Percentiles rank a stretch among this genome's conserved stretches.
These are phyloP conservation scores for Deroplatys truncata DNA, from an alignment of 2,888 invertebrate species.

Conservation along the genomic window DNA sequence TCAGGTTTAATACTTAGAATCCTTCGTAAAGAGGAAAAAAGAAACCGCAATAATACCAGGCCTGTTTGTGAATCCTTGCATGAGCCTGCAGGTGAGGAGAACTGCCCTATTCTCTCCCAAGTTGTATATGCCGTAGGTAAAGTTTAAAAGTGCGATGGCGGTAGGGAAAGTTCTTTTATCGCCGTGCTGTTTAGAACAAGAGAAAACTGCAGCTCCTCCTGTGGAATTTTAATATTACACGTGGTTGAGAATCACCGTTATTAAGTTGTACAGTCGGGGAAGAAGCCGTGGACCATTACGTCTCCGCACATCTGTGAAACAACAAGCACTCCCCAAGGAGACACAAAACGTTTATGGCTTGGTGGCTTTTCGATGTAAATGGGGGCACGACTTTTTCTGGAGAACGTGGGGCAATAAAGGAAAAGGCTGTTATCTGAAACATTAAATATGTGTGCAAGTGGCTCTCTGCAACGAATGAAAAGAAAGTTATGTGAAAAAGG, in stretches of 20 bases:
- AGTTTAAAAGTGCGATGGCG: background rate
- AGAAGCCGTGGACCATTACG: background rate
- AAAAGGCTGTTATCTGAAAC: background rate
- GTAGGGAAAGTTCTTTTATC: background rate
- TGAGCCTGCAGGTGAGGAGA: background rate
- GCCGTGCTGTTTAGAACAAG: background rate
- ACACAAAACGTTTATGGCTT: background rate
- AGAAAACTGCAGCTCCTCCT: background rate
- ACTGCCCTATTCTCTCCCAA: background rate
- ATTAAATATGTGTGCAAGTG: background rate
- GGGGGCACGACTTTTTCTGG: background rate
- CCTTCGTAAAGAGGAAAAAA: too few species aligned
- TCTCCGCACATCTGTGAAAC: background rate
- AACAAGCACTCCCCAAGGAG: background rate
- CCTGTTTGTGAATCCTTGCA: too few species aligned
- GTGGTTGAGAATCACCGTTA: background rate
- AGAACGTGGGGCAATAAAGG: background rate
- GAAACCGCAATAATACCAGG: background rate
- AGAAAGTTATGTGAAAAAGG: background rate
- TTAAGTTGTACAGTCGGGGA: background rate
- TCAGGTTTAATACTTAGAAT: too few species aligned
- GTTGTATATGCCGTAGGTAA: background rate
- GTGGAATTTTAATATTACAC: background rate
- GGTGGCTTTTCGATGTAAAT: background rate
- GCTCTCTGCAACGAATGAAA: background rate